phyloP scores from a whole-genome alignment of 2,113 vertebrate species.

The Setophaga coronata region DNA sequence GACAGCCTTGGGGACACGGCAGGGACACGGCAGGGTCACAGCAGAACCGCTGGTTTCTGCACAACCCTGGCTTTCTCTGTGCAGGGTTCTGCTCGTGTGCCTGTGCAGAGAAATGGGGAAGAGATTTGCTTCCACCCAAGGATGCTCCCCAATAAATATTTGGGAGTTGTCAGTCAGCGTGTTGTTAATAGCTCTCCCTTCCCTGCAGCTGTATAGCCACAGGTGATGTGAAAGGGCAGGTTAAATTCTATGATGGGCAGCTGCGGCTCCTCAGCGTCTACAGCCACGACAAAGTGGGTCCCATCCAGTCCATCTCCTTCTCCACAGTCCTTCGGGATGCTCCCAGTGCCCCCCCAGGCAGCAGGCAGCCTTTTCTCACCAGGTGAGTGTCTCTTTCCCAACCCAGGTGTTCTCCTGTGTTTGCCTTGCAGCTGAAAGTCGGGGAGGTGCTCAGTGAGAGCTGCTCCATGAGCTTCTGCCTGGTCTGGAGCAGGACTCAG shows the following conservation, averaged over 20 bases:
- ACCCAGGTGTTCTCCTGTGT: neutral
- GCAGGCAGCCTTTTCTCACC: constrained; percentile 59
- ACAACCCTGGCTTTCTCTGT: neutral
- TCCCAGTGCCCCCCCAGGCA: neutral
- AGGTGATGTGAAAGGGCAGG: constrained; percentile 79
- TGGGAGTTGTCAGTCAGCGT: neutral
- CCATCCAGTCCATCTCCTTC: constrained; percentile 86
- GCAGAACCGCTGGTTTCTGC: neutral
- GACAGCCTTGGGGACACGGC: neutral
- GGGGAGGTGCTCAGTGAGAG: neutral
- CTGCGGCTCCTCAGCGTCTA: constrained; percentile 76
- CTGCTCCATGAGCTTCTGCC: neutral
- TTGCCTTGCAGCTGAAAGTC: neutral
- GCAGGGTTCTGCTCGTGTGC: neutral
- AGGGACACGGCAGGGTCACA: neutral
- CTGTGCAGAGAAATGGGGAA: neutral
- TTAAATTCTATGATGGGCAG: constrained; percentile 83
- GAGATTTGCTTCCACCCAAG: neutral
- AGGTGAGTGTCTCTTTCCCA: constrained; percentile 72
- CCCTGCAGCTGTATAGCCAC: constrained; percentile 83
- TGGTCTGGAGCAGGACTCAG: neutral
- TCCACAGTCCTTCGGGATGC: constrained; percentile 57
- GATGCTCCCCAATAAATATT: neutral
- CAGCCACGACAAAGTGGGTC: constrained; percentile 73
- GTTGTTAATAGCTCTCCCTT: neutral